Base-by-base conservation (phyloP, 2,888 invertebrate species). In the Tenthredo distinguenda region DNA sequence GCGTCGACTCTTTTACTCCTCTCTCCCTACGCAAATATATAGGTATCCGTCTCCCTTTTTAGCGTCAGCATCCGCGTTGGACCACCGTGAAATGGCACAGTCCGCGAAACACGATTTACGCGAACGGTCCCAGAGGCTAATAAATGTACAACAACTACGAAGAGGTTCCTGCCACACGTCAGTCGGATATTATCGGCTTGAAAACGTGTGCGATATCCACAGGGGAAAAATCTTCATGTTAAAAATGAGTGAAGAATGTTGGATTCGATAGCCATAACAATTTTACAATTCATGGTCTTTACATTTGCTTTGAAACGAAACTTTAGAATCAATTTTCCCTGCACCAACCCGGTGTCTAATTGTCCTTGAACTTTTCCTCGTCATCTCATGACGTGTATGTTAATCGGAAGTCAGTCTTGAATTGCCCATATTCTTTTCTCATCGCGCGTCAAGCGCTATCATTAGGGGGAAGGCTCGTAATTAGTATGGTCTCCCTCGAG, bases 1-100 rank as follows among this genome's bases (percentile, higher is more conserved):
- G 84, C 87, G 85, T 65, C 79, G 74, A 84, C 77, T 50, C 55
- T 50, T 77, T 34, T 77, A 50, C 77, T 77, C 40, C 6, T 43
- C 21, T 47, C 50, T 34, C 68, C 18, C 31, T 68, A 31, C 26
- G 31, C 18, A 34, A 68, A 68, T 26, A 34, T 26, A 26, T 68
- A 34, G 12, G 4, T 21, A 47, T 77, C 6, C 6, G 1, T n/a
- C 77, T 77, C 50, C 10, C 77, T 77, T 50, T 50, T 77, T 77
- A 77, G 18, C 34, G 55, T 50, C 77, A 50, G 62, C 62, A 81
- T 81, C 62, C 58, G 81, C 81, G 40, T 62, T 37, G 62, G 62
- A 40, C 81, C 26, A 81, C 81, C 81, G 58, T 58, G 40, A 62
- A 81, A 81, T 40, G 81, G 81, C 34, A 81, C 40, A 50, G 62